These are phyloP conservation scores for Cerastis leucographa DNA, from an alignment of 2,888 invertebrate genomes.

Conservation along the genomic window DNA sequence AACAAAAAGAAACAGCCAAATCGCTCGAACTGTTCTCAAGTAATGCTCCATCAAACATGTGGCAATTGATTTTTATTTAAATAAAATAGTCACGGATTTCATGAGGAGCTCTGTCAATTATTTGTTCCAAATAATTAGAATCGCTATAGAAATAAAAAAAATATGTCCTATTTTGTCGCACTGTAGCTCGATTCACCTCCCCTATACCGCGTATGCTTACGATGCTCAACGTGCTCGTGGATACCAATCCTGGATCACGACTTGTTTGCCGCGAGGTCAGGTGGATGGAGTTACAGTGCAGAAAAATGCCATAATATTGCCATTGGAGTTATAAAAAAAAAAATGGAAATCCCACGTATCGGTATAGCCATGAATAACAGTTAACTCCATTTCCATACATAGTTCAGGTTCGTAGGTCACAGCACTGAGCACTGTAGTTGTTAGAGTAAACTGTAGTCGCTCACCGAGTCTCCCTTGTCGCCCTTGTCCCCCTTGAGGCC, in stretches of 20 bases:
- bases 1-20: not conserved
- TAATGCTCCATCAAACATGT: not conserved
- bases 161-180: too few species aligned
- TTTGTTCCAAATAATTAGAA: too few species aligned
- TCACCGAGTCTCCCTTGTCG: constrained; percentile 98
- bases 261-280: not conserved
- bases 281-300: not conserved
- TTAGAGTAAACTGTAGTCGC: constrained; percentile 72
- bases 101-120: too few species aligned
- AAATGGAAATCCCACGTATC: not conserved
- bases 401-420: not conserved
- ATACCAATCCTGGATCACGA: too few species aligned
- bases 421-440: not conserved
- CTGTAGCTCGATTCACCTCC: too few species aligned
- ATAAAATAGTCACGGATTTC: too few species aligned
- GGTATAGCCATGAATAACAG: not conserved
- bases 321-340: not conserved
- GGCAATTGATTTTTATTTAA: not conserved
- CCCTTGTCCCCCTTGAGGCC: constrained; percentile 97
- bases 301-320: not conserved
- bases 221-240: too few species aligned
- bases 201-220: too few species aligned
- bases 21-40: not conserved
- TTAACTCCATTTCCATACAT: not conserved
- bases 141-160: too few species aligned